phyloP scores from a whole-genome alignment of 1,140 invertebrate species.

The Steinernema khuongi region DNA sequence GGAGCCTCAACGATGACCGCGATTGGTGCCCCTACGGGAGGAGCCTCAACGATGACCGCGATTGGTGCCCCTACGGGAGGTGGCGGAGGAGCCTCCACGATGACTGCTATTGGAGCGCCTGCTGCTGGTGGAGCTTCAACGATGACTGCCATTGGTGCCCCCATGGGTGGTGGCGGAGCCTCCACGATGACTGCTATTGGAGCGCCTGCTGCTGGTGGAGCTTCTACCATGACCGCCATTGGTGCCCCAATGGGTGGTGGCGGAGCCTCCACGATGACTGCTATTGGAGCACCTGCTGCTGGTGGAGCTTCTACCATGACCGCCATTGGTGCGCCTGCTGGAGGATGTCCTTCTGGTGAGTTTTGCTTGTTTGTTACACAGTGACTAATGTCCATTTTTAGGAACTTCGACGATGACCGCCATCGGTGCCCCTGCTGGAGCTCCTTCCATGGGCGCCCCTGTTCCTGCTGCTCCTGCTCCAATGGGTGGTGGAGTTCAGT shows the following conservation, averaged over 20 bases:
- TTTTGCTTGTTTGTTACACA: neutral
- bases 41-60: slow-evolving; percentile 24
- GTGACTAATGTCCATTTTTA: neutral
- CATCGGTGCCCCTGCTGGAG: slow-evolving; percentile 6
- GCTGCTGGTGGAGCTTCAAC: neutral
- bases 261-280: slow-evolving; percentile 20
- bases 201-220: neutral
- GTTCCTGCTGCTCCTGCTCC: neutral
- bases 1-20: slow-evolving; percentile 24
- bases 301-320: neutral
- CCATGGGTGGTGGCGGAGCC: neutral
- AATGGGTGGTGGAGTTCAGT: slow-evolving; percentile 4
- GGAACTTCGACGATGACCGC: slow-evolving; percentile 18
- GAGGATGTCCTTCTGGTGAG: neutral
- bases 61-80: slow-evolving; percentile 7
- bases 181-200: slow-evolving; percentile 2
- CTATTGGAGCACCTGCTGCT: slow-evolving; percentile 19
- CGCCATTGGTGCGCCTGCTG: neutral
- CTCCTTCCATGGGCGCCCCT: neutral
- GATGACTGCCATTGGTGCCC: slow-evolving; percentile 23
- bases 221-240: slow-evolving; percentile 21
- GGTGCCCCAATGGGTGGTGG: neutral
- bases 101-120: slow-evolving; percentile 24
- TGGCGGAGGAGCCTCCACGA: slow-evolving; percentile 16
- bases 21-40: slow-evolving; percentile 13